phyloP scores from a whole-genome alignment of 2,113 vertebrate species.

The Cyprinodon brontotheroides region DNA sequence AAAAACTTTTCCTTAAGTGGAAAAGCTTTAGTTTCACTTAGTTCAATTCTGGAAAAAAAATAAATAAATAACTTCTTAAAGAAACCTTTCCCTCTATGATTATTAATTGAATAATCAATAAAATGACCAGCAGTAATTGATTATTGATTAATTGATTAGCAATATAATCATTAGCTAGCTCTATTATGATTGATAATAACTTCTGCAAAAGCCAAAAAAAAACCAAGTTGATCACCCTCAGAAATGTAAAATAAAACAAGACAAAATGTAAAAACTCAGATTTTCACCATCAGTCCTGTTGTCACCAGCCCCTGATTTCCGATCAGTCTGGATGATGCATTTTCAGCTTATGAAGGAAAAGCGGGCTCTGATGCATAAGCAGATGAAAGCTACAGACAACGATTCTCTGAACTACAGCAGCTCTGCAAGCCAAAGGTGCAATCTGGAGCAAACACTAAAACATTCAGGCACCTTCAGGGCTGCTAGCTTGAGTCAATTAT shows the following conservation, averaged over 20 bases:
- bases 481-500: neutral
- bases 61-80: too few species aligned
- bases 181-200: too few species aligned
- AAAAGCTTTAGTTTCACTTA: too few species aligned
- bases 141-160: too few species aligned
- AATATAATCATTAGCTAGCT: too few species aligned
- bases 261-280: neutral
- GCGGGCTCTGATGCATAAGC: neutral
- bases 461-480: neutral
- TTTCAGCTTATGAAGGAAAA: neutral
- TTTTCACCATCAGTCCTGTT: neutral
- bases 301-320: neutral
- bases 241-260: neutral
- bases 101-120: too few species aligned
- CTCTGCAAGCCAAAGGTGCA: neutral
- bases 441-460: neutral
- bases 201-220: too few species aligned
- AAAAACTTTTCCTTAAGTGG: too few species aligned
- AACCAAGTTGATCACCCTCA: neutral
- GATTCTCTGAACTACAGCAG: neutral
- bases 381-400: neutral
- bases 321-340: neutral
- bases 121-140: too few species aligned
- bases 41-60: too few species aligned
- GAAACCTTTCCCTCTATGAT: too few species aligned